These are phyloP conservation scores for Hiodon alosoides DNA, from an alignment of 2,113 vertebrate species.

Conservation along the genomic window DNA sequence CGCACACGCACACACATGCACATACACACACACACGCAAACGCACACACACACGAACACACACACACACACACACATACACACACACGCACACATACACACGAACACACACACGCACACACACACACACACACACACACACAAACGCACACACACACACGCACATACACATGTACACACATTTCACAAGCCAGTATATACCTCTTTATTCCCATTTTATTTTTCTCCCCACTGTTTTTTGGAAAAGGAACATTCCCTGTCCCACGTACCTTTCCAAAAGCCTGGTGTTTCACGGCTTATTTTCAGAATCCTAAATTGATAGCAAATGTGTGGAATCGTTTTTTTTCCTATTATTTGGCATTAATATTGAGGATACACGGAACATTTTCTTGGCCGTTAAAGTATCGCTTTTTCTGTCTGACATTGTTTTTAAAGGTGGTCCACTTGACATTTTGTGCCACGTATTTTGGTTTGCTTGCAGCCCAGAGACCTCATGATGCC, in stretches of 20 bases:
- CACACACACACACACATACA: neutral
- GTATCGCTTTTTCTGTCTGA: neutral
- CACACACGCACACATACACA: neutral
- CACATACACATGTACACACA: neutral
- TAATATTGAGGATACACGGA: neutral
- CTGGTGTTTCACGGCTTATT: slow-evolving; percentile 34
- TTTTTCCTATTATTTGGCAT: neutral
- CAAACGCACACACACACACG: slow-evolving; percentile 10
- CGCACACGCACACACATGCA: slow-evolving; percentile 12
- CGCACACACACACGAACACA: neutral
- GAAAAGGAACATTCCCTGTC: slow-evolving; percentile 10
- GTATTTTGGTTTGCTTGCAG: slow-evolving; percentile 41
- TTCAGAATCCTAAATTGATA: slow-evolving; percentile 15
- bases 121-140: slow-evolving; percentile 5
- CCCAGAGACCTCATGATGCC: neutral
- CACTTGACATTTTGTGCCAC: slow-evolving; percentile 33
- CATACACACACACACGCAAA: neutral
- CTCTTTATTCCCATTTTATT: neutral
- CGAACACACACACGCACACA: neutral
- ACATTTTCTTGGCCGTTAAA: neutral
- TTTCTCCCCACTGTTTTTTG: slow-evolving; percentile 12
- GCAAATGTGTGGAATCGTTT: neutral
- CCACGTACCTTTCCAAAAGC: slow-evolving; percentile 30
- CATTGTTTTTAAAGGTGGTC: slow-evolving; percentile 28
- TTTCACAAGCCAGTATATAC: neutral